These are phyloP conservation scores for Cynopterus brachyotis DNA, from an alignment of 2,113 vertebrate genomes.

Conservation along the genomic window DNA sequence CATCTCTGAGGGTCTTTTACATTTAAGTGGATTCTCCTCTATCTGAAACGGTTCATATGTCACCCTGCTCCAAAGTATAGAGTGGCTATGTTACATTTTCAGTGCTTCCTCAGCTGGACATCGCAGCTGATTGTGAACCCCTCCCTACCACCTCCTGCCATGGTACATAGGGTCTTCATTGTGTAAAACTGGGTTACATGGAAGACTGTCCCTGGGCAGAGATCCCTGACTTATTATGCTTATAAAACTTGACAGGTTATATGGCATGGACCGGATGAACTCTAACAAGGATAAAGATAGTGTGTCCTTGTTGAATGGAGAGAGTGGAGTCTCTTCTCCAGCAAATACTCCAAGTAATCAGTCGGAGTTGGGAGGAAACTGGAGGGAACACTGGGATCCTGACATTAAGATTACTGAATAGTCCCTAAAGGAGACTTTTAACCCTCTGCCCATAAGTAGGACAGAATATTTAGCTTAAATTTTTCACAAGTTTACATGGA, in stretches of 20 bases:
- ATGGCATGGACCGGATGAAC: background rate
- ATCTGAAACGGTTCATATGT: background rate
- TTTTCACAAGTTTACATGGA: background rate
- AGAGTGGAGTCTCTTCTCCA: background rate
- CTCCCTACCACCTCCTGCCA: no score
- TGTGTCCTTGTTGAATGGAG: background rate
- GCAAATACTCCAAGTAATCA: background rate
- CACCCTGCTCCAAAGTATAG: background rate
- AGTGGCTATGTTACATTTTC: background rate
- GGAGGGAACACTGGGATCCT: background rate
- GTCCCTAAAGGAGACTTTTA: background rate
- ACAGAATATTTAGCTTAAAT: background rate
- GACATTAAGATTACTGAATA: background rate
- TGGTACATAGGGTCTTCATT: background rate
- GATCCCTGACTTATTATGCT: background rate
- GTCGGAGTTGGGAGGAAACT: background rate
- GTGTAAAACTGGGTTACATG: background rate
- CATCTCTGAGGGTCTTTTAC: background rate
- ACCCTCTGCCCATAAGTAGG: background rate
- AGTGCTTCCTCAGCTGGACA: background rate
- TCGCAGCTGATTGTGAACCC: background rate
- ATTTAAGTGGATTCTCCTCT: background rate
- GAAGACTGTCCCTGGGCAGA: background rate
- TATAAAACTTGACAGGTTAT: background rate
- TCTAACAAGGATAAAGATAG: background rate